A percentile compares a stretch with the other conserved stretches of the same genome.
Evolutionary conservation across 30 jellyfish, hydroid and myxozoan genomes (phyloP).

Genomic region (Turritopsis rubra): DNA sequence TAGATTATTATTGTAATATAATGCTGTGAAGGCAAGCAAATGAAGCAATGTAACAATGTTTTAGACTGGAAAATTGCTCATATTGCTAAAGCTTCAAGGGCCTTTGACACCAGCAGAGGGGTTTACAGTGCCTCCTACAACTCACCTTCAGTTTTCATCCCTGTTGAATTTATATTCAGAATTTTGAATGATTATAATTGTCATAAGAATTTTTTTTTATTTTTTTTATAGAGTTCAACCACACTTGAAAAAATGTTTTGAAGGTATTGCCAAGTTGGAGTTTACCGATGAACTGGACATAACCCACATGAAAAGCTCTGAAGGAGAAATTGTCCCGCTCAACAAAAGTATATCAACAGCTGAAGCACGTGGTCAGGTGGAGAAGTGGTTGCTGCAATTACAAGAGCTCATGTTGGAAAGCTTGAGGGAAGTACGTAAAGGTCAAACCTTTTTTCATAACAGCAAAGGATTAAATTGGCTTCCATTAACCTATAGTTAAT

Average conservation of each 20-base stretch:
- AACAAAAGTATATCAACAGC: slow-evolving; percentile 81
- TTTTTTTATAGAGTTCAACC: slow-evolving; percentile 71
- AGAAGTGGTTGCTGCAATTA: slow-evolving; percentile 92
- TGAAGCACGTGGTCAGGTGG: slow-evolving; percentile 98
- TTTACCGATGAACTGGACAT: slow-evolving; percentile 94
- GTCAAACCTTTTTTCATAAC: background rate
- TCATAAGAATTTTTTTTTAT: background rate
- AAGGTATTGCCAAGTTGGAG: slow-evolving; percentile 91
- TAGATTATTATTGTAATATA: no score
- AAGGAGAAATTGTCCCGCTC: slow-evolving; percentile 95
- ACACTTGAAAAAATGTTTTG: slow-evolving; percentile 92
- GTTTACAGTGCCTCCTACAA: no score
- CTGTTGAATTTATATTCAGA: no score
- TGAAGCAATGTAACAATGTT: no score
- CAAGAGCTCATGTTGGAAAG: slow-evolving; percentile 90
- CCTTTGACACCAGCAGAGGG: no score
- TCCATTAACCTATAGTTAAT: no score
- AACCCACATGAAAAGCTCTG: slow-evolving; percentile 98
- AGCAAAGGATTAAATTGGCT: background rate
- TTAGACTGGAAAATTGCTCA: no score
- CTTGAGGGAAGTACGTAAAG: slow-evolving; percentile 55
- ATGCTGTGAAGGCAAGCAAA: no score
- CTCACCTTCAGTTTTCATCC: no score
- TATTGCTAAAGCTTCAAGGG: no score
- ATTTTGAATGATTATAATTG: background rate